These are phyloP conservation scores for Eremophila alpestris DNA, from an alignment of 2,797 vertebrate species.

Conservation along the genomic window DNA sequence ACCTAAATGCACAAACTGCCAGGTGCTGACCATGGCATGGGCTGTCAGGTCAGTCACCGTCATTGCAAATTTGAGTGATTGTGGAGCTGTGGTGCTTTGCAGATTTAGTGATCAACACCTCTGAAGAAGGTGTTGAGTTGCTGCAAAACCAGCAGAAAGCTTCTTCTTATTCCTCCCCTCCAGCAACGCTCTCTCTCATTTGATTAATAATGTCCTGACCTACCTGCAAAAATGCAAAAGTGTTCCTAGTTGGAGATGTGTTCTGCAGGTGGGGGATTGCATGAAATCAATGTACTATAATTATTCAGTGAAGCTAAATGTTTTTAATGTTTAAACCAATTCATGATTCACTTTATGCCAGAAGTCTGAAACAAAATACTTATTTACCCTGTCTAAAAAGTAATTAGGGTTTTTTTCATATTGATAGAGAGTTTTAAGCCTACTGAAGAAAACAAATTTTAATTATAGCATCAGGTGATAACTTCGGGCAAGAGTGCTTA, in stretches of 20 bases:
- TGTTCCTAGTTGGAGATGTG: background rate
- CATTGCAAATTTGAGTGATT: fast-evolving
- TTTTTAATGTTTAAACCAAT: background rate
- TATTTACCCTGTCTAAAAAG: background rate
- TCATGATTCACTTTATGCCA: background rate
- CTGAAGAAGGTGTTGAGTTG: background rate
- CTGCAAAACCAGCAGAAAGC: background rate
- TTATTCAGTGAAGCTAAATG: background rate
- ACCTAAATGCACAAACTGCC: background rate
- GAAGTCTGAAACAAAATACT: background rate
- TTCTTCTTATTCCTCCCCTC: background rate
- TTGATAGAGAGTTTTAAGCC: background rate
- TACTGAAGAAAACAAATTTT: background rate
- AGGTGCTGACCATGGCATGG: background rate
- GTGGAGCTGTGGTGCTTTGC: background rate
- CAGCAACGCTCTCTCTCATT: background rate
- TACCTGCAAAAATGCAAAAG: background rate
- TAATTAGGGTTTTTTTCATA: background rate
- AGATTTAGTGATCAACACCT: background rate
- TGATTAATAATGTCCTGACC: background rate
- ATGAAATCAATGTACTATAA: background rate
- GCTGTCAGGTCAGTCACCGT: background rate
- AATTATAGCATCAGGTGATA: background rate
- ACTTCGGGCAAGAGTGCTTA: background rate
- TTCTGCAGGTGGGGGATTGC: background rate